These are phyloP conservation scores for Nomada fabriciana DNA, from an alignment of 2,888 invertebrate genomes.

Conservation along the genomic window DNA sequence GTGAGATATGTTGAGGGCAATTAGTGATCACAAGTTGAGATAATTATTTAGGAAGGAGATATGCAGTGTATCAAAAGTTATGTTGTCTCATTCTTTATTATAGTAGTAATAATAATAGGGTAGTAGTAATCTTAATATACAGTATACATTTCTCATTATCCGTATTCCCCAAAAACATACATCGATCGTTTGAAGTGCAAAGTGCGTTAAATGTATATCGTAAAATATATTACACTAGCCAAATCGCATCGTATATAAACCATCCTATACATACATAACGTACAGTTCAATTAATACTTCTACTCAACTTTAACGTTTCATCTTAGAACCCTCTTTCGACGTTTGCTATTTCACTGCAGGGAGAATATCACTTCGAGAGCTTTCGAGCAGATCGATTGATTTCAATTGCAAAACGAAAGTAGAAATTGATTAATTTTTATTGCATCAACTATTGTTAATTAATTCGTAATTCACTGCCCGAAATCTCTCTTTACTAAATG, in stretches of 20 bases:
- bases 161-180: slow-evolving; percentile 77
- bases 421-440: not conserved
- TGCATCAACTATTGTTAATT: not conserved
- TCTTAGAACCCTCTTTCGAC: slow-evolving; percentile 52
- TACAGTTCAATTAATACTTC: slow-evolving; percentile 82
- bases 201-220: slow-evolving; percentile 69
- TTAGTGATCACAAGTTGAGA: too few relatives aligned
- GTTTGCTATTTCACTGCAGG: slow-evolving; percentile 18
- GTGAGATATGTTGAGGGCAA: too few relatives aligned
- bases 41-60: not conserved
- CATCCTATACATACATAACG: slow-evolving; percentile 81
- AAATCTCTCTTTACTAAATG: slow-evolving; percentile 24
- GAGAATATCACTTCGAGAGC: slow-evolving; percentile 18
- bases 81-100: slow-evolving; percentile 70
- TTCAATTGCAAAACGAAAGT: not conserved
- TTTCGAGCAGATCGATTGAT: slow-evolving; percentile 22
- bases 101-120: slow-evolving; percentile 74
- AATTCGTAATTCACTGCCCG: slow-evolving; percentile 6
- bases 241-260: slow-evolving; percentile 76
- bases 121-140: slow-evolving; percentile 77
- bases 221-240: slow-evolving; percentile 80
- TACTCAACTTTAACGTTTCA: slow-evolving; percentile 80
- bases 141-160: slow-evolving; percentile 75
- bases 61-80: not conserved
- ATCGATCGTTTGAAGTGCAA: slow-evolving; percentile 72